phyloP scores from a whole-genome alignment of 2,113 vertebrate genomes.

The Ramphastos sulfuratus region DNA sequence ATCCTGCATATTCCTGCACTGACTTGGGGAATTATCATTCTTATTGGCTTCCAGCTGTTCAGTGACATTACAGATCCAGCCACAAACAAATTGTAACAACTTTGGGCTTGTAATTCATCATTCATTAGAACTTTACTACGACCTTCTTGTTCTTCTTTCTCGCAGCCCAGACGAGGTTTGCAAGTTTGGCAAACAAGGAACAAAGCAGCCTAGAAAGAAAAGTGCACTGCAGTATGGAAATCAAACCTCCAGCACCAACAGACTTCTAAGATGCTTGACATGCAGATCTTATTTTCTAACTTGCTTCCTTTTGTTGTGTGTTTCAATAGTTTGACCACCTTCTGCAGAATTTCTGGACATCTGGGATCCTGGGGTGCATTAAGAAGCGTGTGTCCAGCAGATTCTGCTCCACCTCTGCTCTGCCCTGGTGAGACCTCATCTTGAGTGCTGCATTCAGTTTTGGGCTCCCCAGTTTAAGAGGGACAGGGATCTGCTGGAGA shows the following conservation, averaged over 20 bases:
- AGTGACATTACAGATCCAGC: neutral
- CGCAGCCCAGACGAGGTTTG: neutral
- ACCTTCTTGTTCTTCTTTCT: neutral
- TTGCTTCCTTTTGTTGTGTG: neutral
- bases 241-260: neutral
- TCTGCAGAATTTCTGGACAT: neutral
- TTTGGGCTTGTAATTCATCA: conserved; percentile 7
- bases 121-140: neutral
- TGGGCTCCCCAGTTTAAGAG: no score
- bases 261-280: neutral
- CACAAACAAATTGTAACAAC: neutral
- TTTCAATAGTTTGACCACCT: neutral
- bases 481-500: no score
- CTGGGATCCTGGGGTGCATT: no score
- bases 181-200: neutral
- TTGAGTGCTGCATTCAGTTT: no score
- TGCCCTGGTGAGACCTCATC: no score
- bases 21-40: conserved; percentile 7
- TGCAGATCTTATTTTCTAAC: neutral
- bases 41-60: conserved; percentile 40
- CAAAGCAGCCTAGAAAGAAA: neutral
- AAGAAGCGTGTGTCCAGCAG: no score
- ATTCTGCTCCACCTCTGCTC: no score
- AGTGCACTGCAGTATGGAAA: neutral
- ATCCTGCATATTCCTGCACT: neutral